A percentile compares a stretch with the other conserved stretches of the same genome.
These are phyloP conservation scores for Anolis apletophallus DNA, from an alignment of 2,797 vertebrate genomes.

Conservation along the genomic window DNA sequence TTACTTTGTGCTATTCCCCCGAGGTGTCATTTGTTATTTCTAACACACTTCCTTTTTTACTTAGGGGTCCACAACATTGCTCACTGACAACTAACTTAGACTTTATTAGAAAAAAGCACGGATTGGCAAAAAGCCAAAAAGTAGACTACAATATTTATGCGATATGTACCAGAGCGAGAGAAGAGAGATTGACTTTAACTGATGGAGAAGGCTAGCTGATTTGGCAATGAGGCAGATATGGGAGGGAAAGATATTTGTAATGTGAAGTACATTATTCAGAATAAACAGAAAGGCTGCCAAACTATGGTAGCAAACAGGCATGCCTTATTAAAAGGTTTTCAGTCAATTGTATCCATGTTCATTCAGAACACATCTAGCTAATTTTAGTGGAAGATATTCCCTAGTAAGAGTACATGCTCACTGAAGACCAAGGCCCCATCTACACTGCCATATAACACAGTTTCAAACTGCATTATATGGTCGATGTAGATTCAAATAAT, in stretches of 20 bases:
- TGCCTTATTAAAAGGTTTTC: neutral
- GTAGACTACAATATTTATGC: constrained; percentile 7
- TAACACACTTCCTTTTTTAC: neutral
- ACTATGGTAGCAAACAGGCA: neutral
- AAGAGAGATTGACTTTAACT: neutral
- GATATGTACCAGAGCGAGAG: neutral
- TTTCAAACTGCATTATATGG: too few relatives aligned
- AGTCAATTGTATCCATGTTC: neutral
- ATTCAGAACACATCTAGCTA: neutral
- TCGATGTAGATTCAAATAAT: too few relatives aligned
- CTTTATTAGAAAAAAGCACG: constrained; percentile 15
- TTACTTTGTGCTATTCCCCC: neutral
- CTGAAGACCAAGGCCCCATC: neutral
- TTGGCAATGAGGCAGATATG: neutral
- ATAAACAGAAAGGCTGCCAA: neutral
- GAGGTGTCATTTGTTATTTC: constrained; percentile 19
- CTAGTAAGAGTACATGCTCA: neutral
- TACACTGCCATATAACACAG: too few relatives aligned
- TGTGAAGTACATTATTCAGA: neutral
- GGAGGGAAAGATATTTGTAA: neutral
- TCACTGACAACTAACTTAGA: neutral
- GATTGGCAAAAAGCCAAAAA: constrained; percentile 11
- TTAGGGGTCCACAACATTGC: constrained; percentile 6
- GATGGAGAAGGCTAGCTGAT: neutral
- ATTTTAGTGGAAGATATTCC: neutral